Evolutionary conservation across 2,888 invertebrate species (phyloP), one percentile per base, ranked within the genome.

Genomic region (Smittia sp.): DNA sequence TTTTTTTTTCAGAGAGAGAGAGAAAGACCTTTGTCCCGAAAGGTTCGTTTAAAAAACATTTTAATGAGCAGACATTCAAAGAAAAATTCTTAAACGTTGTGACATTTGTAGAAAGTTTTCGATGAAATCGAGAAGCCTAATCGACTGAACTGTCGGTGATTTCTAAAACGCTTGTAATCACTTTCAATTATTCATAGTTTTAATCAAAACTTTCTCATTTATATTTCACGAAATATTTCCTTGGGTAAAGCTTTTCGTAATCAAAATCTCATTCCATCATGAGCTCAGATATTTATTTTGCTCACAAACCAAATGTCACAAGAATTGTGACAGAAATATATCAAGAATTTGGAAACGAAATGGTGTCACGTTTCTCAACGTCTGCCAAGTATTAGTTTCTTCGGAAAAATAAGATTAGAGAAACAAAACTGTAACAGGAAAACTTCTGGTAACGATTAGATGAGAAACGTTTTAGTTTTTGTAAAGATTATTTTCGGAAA

Each of bases 351-450:
- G 32, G 9, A 9, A 32, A 32, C 9, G 32, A 15, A 46, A 46
- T 68, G 3, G 22, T 46, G 46, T 68, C 68, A 68, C 68, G 68
- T 68, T 32, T 46, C 41, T 20, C 24, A 68, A 68, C 68, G 68
- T 68, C 68, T 46, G 68, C 46, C 39, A 68, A 68, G 68, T 46
- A 68, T 68, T 68, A 68, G 68, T 46, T 46, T 46, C 46, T 46
- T 46, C 46, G 15, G 46, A 46, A 46, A 46, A n/a, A 46, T 46
- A 46, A 46, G 46, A 46, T 46, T 46, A 46, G 15, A n/a, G 11
- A 11, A 9, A 46, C 3, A 46, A 46, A 46, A 15, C 46, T 46
- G 46, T 46, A n/a, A 32, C 32, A 11, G 46, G 11, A 46, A 46
- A 46, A 11, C 46, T 46, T 46, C 11, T 46, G 15, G 4, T 11